Evolutionary conservation across 1,140 invertebrate genomes (phyloP).

Genomic region (Maconellicoccus hirsutus): DNA sequence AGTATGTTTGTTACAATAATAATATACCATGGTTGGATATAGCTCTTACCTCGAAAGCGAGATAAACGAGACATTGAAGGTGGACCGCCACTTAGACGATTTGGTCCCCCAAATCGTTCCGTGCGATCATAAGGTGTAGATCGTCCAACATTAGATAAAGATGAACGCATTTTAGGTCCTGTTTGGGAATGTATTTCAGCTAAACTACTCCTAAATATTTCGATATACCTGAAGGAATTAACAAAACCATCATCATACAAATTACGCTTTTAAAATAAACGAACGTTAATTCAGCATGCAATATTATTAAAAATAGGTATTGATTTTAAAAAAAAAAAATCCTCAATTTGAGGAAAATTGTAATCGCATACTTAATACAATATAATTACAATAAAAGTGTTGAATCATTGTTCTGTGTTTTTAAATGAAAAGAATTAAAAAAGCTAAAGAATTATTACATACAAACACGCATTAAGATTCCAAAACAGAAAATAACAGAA

Average conservation of each 20-base stretch:
- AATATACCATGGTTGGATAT: too few relatives aligned
- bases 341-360: too few relatives aligned
- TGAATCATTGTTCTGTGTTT: too few relatives aligned
- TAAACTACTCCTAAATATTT: slow-evolving; percentile 81
- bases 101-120: slow-evolving; percentile 49
- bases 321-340: too few relatives aligned
- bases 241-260: slow-evolving; percentile 27
- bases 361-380: too few relatives aligned
- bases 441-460: neutral
- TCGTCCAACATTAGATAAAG: slow-evolving; percentile 33
- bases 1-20: too few relatives aligned
- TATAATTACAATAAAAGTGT: too few relatives aligned
- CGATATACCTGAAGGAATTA: slow-evolving; percentile 64
- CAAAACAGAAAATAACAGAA: neutral
- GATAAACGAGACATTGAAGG: neutral
- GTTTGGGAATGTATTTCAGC: slow-evolving; percentile 42
- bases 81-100: neutral
- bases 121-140: slow-evolving; percentile 73
- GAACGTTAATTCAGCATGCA: neutral
- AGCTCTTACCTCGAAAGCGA: neutral
- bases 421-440: neutral
- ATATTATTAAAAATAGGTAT: too few relatives aligned
- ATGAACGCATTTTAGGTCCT: slow-evolving; percentile 9
- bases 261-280: neutral
- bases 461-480: neutral